These are phyloP conservation scores for Psylliodes chrysocephalus DNA, from an alignment of 2,888 invertebrate genomes.

Conservation along the genomic window DNA sequence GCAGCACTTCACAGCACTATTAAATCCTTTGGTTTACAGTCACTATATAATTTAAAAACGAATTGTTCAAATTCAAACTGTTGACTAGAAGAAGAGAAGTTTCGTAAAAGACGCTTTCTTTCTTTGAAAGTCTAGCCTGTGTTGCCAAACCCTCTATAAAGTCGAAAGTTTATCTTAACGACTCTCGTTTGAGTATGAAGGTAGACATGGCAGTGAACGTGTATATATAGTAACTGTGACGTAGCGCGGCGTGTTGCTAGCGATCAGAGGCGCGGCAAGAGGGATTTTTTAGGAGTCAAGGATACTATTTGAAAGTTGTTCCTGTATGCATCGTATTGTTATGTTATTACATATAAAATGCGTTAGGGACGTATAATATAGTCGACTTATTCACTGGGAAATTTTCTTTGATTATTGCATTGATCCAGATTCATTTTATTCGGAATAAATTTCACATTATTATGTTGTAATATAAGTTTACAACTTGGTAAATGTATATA, in stretches of 20 bases:
- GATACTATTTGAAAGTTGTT: slow-evolving; percentile 29
- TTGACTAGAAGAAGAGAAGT: no score
- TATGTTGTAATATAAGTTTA: no score
- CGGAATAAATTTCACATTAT: no score
- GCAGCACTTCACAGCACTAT: slow-evolving; percentile 37
- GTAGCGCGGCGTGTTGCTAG: slow-evolving; percentile 38
- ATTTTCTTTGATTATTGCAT: no score
- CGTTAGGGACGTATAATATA: background rate
- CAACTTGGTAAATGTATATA: no score
- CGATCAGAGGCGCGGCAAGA: slow-evolving; percentile 22
- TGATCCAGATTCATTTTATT: no score
- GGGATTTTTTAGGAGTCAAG: slow-evolving; percentile 26
- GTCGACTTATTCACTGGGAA: background rate
- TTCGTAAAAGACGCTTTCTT: slow-evolving; percentile 17
- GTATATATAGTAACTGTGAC: slow-evolving; percentile 47
- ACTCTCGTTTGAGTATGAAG: slow-evolving; percentile 48
- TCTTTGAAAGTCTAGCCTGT: slow-evolving; percentile 54
- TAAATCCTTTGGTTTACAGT: slow-evolving; percentile 42
- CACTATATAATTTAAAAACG: slow-evolving; percentile 20
- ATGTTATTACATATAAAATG: slow-evolving; percentile 1
- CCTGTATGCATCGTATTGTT: slow-evolving; percentile 15
- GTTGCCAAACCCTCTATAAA: slow-evolving; percentile 27
- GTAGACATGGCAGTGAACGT: slow-evolving; percentile 21
- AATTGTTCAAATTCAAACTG: slow-evolving; percentile 14
- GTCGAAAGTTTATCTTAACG: background rate